Percentiles rank a stretch among this genome's conserved stretches.
Conservation (phyloP, 2,888 invertebrate species). For the Oconnorella tubifera region DNA sequence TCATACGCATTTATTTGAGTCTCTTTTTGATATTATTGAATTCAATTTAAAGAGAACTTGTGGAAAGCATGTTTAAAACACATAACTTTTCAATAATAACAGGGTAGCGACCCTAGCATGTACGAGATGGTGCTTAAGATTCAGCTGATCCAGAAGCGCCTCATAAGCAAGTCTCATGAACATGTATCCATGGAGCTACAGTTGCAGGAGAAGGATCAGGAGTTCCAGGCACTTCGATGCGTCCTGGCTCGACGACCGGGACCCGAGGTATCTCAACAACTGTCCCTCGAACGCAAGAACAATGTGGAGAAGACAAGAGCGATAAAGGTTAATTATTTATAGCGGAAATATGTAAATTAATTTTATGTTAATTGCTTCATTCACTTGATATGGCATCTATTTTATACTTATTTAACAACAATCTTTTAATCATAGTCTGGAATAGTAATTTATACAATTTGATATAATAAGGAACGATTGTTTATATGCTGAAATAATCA, state of each 20-base stretch:
- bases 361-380: neutral
- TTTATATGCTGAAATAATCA: too few relatives aligned
- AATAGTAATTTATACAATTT: too few relatives aligned
- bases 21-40: too few relatives aligned
- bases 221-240: conserved; percentile 70
- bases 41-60: too few relatives aligned
- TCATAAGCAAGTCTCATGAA: conserved; percentile 65
- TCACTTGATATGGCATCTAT: too few relatives aligned
- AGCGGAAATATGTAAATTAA: neutral
- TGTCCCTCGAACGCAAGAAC: conserved; percentile 57
- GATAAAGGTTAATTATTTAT: conserved; percentile 49
- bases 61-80: too few relatives aligned
- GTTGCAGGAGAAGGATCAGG: conserved; percentile 68
- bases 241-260: conserved; percentile 71
- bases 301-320: conserved; percentile 57
- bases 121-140: conserved; percentile 78
- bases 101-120: conserved; percentile 79
- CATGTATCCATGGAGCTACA: conserved; percentile 63
- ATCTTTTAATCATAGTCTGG: too few relatives aligned
- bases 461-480: too few relatives aligned
- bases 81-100: too few relatives aligned
- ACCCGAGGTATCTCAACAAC: conserved; percentile 67
- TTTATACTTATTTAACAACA: too few relatives aligned
- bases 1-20: too few relatives aligned
- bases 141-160: conserved; percentile 76